Evolutionary conservation across 2,113 vertebrate species (phyloP), one percentile per base, ranked within the genome.

Genomic region (Smithornis capensis): DNA sequence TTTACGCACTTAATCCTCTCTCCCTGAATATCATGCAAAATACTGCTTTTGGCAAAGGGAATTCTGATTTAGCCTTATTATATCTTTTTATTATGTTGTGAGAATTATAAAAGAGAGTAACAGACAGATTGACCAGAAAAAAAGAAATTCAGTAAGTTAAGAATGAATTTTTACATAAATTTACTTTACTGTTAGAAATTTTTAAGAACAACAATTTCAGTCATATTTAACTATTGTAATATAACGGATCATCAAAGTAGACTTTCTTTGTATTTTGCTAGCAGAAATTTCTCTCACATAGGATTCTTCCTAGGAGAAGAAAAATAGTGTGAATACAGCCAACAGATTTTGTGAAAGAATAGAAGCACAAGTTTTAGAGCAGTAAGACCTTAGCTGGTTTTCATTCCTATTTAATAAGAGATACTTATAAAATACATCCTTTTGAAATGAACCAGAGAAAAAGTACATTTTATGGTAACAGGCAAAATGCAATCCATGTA

Each of bases 11-110:
- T 96, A 94, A 90, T 96, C n/a, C 37, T 91, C 38, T 93, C 38
- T 94, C 22, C 68, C 40, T 57, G 53, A 93, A 95, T 38, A 89
- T 96, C 94, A 85, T 55, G 24, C 33, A 88, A 95, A 88, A 65
- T 55, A 38, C 80, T 75, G 93, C 92, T 96, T 96, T 38, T 96
- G 55, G 62, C 55, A 84, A 71, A 57, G 50, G 37, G 97, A 95
- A 80, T 95, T 90, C 62, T 96, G 44, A 77, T 95, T 83, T 94
- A 52, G 27, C 24, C 5, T 96, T 95, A 93, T 90, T 67, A 89
- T 92, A 86, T 60, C 68, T 24, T 87, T 89, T 87, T 89, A 67
- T 95, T 65, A 90, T 64, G 9, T 93, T 93, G 28, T 87, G 65
- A 93, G 42, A 89, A 31, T 24, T 62, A 83, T 15, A 89, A 82